phyloP scores from a whole-genome alignment of 2,113 vertebrate species.

The Haemorhous mexicanus region DNA sequence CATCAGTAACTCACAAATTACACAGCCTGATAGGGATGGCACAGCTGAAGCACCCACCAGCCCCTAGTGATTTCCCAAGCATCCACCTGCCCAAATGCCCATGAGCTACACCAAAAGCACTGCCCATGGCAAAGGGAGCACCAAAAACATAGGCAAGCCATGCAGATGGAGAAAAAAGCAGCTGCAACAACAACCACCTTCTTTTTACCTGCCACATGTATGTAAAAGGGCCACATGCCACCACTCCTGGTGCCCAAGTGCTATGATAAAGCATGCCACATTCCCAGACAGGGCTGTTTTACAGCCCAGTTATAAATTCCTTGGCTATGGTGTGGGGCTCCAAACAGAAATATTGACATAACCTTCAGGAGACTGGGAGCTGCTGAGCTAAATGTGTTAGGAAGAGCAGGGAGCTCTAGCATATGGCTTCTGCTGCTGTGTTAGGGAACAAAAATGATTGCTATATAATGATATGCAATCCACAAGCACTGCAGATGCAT shows the following conservation, averaged over 20 bases:
- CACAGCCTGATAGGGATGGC: neutral
- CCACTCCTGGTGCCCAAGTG: fast-evolving
- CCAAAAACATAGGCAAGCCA: fast-evolving
- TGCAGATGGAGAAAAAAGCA: neutral
- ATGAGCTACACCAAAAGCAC: neutral
- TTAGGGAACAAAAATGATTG: conserved; percentile 69
- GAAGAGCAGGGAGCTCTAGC: conserved; percentile 53
- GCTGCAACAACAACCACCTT: neutral
- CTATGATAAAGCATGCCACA: neutral
- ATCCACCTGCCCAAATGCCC: neutral
- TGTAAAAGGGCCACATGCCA: neutral
- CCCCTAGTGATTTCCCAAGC: neutral
- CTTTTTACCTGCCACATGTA: neutral
- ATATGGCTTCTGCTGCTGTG: conserved; percentile 70
- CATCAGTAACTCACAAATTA: neutral
- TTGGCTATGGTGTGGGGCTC: neutral
- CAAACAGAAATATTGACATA: conserved; percentile 69
- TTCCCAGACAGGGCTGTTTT: neutral
- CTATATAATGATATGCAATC: conserved; percentile 66
- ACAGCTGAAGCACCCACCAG: neutral
- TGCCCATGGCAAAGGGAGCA: neutral
- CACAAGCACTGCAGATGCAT: conserved; percentile 57
- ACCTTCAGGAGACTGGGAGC: conserved; percentile 49
- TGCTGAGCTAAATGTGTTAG: conserved; percentile 25
- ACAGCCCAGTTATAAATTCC: neutral